A percentile compares a stretch with the other conserved stretches of the same genome.
phyloP scores from a whole-genome alignment of 2,888 invertebrate genomes.

The Euzetes globulus region DNA sequence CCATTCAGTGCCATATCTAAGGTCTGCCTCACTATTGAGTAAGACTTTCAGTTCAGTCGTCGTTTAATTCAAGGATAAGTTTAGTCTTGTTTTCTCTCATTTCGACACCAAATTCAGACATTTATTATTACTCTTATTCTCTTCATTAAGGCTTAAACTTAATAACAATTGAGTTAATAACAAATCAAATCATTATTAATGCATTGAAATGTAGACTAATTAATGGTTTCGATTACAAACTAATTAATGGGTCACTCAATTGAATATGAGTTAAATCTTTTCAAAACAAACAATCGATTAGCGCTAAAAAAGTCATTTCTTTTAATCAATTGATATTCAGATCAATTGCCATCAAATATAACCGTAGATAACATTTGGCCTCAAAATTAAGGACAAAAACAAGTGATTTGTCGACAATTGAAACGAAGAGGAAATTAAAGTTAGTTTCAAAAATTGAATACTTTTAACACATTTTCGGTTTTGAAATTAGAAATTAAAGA shows the following conservation, averaged over 20 bases:
- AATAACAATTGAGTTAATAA: not conserved
- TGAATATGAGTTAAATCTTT: too few relatives aligned
- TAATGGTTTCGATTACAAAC: too few relatives aligned
- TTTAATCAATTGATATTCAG: too few relatives aligned
- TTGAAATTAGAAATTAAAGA: not conserved
- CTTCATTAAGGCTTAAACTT: not conserved
- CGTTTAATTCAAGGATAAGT: not conserved
- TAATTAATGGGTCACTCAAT: too few relatives aligned
- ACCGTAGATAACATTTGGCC: not conserved
- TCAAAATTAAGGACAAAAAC: not conserved
- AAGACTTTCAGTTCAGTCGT: not conserved
- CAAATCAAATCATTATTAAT: too few relatives aligned
- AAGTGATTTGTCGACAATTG: not conserved
- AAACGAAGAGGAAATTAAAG: not conserved
- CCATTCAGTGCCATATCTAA: not conserved
- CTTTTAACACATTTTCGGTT: not conserved
- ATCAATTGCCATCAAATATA: not conserved
- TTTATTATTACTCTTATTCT: not conserved
- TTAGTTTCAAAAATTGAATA: not conserved
- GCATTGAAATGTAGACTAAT: too few relatives aligned
- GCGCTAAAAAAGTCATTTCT: too few relatives aligned
- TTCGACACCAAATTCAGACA: not conserved
- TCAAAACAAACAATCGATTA: too few relatives aligned
- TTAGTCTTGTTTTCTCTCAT: not conserved
- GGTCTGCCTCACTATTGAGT: slow-evolving; percentile 3